phyloP scores from a whole-genome alignment of 2,888 invertebrate species.

The Agrenia bidenticulata region DNA sequence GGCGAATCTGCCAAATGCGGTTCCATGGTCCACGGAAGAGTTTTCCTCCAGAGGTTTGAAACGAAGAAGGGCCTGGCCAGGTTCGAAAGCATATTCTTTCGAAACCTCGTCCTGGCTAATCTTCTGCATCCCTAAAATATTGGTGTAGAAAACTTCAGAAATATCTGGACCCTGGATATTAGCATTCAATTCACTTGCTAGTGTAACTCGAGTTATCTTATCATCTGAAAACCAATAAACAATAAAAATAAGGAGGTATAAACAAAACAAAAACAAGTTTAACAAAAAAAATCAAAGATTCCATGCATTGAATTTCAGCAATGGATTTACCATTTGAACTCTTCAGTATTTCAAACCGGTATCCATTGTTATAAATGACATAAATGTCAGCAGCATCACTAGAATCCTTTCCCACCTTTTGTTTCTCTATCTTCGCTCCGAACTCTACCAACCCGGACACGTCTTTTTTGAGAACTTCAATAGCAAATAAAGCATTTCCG shows the following conservation, averaged over 20 bases:
- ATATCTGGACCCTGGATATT: neutral
- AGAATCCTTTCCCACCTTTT: neutral
- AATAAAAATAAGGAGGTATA: too few species aligned
- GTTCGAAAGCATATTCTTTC: constrained; percentile 58
- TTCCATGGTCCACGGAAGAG: constrained; percentile 72
- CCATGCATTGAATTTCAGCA: neutral
- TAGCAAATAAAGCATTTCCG: constrained; percentile 75
- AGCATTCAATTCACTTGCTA: neutral
- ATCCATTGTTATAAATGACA: constrained; percentile 25
- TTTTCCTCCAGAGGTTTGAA: constrained; percentile 70
- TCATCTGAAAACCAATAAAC: neutral
- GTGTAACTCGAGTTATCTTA: neutral
- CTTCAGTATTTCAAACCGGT: constrained; percentile 15
- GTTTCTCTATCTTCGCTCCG: constrained; percentile 3
- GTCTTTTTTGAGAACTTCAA: constrained; percentile 29
- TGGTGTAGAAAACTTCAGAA: neutral
- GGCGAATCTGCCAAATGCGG: constrained; percentile 93
- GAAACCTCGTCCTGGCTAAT: neutral
- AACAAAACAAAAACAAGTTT: neutral
- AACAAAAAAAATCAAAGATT: neutral
- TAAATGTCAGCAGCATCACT: constrained; percentile 3
- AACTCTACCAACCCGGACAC: constrained; percentile 3
- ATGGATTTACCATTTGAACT: neutral
- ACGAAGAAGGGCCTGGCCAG: constrained; percentile 74
- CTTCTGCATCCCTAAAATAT: neutral